Conservation (phyloP, 64 coral and sea anemone species). For the Dendronephthya gigantea region DNA sequence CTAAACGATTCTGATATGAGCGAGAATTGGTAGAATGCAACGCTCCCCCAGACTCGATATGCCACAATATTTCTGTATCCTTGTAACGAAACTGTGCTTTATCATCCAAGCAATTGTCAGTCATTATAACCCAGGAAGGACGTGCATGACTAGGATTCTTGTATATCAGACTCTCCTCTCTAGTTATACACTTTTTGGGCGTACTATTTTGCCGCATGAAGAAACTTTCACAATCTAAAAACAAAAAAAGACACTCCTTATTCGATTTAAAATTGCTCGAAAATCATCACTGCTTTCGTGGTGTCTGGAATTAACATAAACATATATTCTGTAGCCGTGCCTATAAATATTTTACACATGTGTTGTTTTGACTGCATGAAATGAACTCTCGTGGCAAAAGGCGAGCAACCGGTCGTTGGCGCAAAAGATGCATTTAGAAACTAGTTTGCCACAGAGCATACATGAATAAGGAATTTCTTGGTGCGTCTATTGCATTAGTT, state of each 20-base stretch:
- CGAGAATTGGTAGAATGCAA: not conserved
- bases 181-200: not conserved
- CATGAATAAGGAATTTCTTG: too few relatives aligned
- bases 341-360: too few relatives aligned
- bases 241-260: not conserved
- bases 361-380: too few relatives aligned
- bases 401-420: too few relatives aligned
- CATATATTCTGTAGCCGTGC: too few relatives aligned
- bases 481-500: too few relatives aligned
- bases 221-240: not conserved
- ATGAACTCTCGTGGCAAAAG: too few relatives aligned
- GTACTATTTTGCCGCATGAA: not conserved
- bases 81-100: not conserved
- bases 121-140: not conserved
- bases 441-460: too few relatives aligned
- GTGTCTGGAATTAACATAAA: too few relatives aligned
- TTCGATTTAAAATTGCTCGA: too few relatives aligned
- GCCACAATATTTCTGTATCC: not conserved
- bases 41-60: not conserved
- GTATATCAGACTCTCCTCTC: not conserved
- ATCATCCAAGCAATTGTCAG: not conserved
- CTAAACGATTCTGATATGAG: not conserved
- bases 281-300: too few relatives aligned
- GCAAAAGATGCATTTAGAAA: too few relatives aligned
- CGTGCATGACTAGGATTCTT: not conserved